Base-by-base conservation (phyloP, 2,113 vertebrate species). In the Phalacrocorax pelagicus region DNA sequence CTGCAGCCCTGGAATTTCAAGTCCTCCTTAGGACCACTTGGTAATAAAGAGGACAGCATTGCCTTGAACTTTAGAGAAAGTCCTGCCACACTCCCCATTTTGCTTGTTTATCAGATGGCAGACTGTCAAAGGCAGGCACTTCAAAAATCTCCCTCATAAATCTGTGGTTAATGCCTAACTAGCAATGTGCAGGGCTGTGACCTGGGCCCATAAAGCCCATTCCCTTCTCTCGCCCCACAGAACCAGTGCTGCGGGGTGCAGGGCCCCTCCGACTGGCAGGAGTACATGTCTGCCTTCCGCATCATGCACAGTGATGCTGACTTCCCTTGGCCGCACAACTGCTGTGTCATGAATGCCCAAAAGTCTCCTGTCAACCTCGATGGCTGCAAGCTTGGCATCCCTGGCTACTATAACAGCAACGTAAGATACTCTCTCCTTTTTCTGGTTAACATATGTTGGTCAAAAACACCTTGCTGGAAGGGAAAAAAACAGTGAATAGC, bases 281-380 rank as follows among this genome's bases (percentile, higher is more conserved):
- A 92, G 2, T 98, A 98, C 67, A 95, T 15, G 0, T 99, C 98
- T 0, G 84, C 86, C 34, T 99, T 99, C 96, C 96, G 98, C 16
- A 0, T 0, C 1, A 47, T 12, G 1, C 92, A 98, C 52, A 97
- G 3, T 0, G 98, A 99, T 0, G 97, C 98, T 0, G 98, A 98
- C 85, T 98, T 91, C 54, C 98, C 98, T 67, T 99, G 98, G 98
- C 98, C 98, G 2, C 97, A 6, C 30, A 96, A 96, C 4, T 99
- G 98, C 94, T 99, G 98, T 21, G 95, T 96, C 18, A 86, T 98
- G 96, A 58, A 97, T 84, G 59, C 16, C 18, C 90, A 87, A 12
- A 95, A 96, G 24, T 59, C 90, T 22, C 97, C 98, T 0, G 2
- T 90, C 59, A 97, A 92, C 65, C 55, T 98, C 0, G 95, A 98